These are phyloP conservation scores for Atherinosoma microstoma DNA, from an alignment of 2,797 vertebrate genomes.

Conservation along the genomic window DNA sequence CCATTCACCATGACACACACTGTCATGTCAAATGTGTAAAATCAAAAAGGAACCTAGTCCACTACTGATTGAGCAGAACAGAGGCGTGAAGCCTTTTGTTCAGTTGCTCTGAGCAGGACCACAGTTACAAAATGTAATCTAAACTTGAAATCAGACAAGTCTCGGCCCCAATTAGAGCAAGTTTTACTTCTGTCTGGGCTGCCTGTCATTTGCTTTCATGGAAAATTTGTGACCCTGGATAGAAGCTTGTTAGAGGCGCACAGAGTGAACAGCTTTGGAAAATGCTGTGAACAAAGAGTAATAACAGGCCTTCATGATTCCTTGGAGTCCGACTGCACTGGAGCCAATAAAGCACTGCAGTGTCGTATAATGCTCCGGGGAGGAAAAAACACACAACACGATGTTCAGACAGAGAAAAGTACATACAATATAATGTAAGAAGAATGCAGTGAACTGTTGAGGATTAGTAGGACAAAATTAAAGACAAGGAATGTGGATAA, in stretches of 20 bases:
- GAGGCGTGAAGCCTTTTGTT: background rate
- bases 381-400: slow-evolving; percentile 20
- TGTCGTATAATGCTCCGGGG: slow-evolving; percentile 50
- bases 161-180: slow-evolving; percentile 26
- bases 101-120: background rate
- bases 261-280: slow-evolving; percentile 13
- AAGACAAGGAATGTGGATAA: too few species aligned
- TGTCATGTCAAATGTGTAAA: background rate
- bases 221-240: slow-evolving; percentile 21
- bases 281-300: slow-evolving; percentile 37
- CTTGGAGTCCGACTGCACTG: slow-evolving; percentile 45
- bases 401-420: slow-evolving; percentile 28
- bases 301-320: slow-evolving; percentile 32
- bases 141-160: slow-evolving; percentile 11
- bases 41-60: background rate
- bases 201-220: slow-evolving; percentile 9
- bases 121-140: background rate
- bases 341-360: slow-evolving; percentile 62
- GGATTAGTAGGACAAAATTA: too few species aligned
- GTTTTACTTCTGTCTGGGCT: background rate
- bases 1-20: background rate
- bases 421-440: background rate
- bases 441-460: slow-evolving; percentile 10
- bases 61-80: background rate
- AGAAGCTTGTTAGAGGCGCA: slow-evolving; percentile 5